Conservation (phyloP, 1,140 invertebrate species). For the Drosophila arawakana region DNA sequence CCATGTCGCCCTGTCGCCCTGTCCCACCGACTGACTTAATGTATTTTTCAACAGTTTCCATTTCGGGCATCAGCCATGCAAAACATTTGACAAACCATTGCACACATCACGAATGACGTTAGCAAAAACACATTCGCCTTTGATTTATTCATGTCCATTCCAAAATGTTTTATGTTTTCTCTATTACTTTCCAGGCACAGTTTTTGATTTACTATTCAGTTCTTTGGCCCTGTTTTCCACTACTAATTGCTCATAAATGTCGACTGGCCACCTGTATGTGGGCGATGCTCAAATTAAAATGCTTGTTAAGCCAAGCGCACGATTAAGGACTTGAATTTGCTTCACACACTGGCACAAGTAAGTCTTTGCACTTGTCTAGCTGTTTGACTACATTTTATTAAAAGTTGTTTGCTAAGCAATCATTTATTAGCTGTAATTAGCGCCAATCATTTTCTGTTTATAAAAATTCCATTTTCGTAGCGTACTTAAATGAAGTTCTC, state of each 20-base stretch:
- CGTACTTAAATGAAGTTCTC: no score
- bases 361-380: neutral
- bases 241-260: slow-evolving; percentile 43
- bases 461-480: no score
- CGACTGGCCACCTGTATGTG: slow-evolving; percentile 17
- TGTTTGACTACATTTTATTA: neutral
- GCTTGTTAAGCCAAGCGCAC: slow-evolving; percentile 22
- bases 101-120: slow-evolving; percentile 8
- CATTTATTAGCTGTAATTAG: no score
- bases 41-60: slow-evolving; percentile 48
- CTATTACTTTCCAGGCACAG: neutral
- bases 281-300: slow-evolving; percentile 32
- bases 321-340: neutral
- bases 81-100: slow-evolving; percentile 33
- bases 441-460: no score
- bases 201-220: slow-evolving; percentile 17
- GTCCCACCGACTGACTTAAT: neutral
- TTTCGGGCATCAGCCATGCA: slow-evolving; percentile 42
- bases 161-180: neutral
- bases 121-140: slow-evolving; percentile 22
- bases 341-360: neutral
- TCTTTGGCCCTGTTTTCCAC: neutral
- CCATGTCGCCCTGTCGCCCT: slow-evolving; percentile 48
- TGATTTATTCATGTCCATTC: slow-evolving; percentile 46
- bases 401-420: neutral